Percentiles rank a stretch among this genome's conserved stretches.
Conservation (phyloP, 2,797 vertebrate genomes). For the Chelon auratus region DNA sequence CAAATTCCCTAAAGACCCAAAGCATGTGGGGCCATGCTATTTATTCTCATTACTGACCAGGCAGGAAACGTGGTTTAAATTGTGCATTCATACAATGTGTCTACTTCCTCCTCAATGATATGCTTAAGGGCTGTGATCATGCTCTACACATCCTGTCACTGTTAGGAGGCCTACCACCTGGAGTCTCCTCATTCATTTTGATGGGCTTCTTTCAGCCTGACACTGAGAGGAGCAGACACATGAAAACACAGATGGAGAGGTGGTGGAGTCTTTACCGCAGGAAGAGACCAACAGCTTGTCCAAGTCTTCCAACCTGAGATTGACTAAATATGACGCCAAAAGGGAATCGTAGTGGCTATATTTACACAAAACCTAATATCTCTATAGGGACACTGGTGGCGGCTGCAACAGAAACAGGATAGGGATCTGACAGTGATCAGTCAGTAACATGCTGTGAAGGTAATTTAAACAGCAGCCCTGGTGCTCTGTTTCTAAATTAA, state of each 20-base stretch:
- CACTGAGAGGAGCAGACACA: slow-evolving; percentile 21
- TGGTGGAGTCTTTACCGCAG: slow-evolving; percentile 13
- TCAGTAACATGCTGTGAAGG: slow-evolving; percentile 33
- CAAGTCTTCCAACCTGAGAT: slow-evolving; percentile 39
- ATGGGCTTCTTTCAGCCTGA: slow-evolving; percentile 44
- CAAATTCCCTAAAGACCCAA: slow-evolving; percentile 41
- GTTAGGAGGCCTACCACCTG: slow-evolving; percentile 72
- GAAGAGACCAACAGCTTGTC: slow-evolving; percentile 56
- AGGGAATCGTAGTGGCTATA: slow-evolving; percentile 27
- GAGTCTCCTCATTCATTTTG: slow-evolving; percentile 54
- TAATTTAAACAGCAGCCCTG: slow-evolving; percentile 53
- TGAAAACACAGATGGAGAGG: slow-evolving; percentile 56
- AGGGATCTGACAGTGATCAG: slow-evolving; percentile 35
- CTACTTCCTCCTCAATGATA: slow-evolving; percentile 57
- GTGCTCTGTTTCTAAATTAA: slow-evolving; percentile 65
- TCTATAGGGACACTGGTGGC: background rate
- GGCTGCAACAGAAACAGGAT: slow-evolving; percentile 36
- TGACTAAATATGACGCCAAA: slow-evolving; percentile 37
- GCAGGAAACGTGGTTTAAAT: slow-evolving; percentile 74
- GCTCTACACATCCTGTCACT: slow-evolving; percentile 72
- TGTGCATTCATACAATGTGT: slow-evolving; percentile 63
- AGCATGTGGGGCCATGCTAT: slow-evolving; percentile 50
- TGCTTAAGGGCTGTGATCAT: slow-evolving; percentile 52
- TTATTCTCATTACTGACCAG: slow-evolving; percentile 65
- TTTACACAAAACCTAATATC: slow-evolving; percentile 33